A percentile compares a stretch with the other conserved stretches of the same genome.
Evolutionary conservation across 2,797 vertebrate species (phyloP).

Genomic region (Apogon hyalosoma): DNA sequence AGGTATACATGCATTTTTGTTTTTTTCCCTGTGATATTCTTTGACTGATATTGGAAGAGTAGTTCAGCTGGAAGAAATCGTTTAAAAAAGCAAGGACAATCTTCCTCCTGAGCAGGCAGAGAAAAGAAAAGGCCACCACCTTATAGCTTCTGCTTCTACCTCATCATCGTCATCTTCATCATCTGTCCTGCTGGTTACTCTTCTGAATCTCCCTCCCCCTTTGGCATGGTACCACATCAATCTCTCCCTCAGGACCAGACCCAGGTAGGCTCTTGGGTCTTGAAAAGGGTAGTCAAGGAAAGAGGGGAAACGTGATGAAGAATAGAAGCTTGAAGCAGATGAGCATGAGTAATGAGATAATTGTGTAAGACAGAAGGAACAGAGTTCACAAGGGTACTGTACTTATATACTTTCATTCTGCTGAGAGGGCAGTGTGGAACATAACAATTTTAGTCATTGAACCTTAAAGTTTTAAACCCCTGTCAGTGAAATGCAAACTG

Average conservation of each 20-base stretch:
- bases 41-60: conserved; percentile 68
- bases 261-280: conserved; percentile 28
- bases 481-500: no score
- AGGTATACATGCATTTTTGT: conserved; percentile 53
- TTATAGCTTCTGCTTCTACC: conserved; percentile 14
- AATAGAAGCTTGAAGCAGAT: conserved; percentile 7
- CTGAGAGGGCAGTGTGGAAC: no score
- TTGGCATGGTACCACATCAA: conserved; percentile 28
- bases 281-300: conserved; percentile 24
- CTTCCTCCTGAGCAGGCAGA: conserved; percentile 70
- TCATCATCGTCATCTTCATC: conserved; percentile 40
- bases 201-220: conserved; percentile 23
- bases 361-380: conserved; percentile 3
- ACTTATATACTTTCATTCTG: no score
- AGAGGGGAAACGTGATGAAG: neutral
- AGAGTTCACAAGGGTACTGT: conserved; percentile 9
- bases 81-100: conserved; percentile 80
- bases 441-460: no score
- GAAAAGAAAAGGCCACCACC: conserved; percentile 40
- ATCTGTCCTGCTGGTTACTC: conserved; percentile 22
- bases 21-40: conserved; percentile 45
- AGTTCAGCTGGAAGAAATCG: conserved; percentile 83
- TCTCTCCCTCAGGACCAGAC: conserved; percentile 35
- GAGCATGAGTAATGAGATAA: conserved; percentile 9
- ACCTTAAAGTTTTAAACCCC: neutral